Conservation (phyloP, 1,140 invertebrate species). For the Conus ventricosus region DNA sequence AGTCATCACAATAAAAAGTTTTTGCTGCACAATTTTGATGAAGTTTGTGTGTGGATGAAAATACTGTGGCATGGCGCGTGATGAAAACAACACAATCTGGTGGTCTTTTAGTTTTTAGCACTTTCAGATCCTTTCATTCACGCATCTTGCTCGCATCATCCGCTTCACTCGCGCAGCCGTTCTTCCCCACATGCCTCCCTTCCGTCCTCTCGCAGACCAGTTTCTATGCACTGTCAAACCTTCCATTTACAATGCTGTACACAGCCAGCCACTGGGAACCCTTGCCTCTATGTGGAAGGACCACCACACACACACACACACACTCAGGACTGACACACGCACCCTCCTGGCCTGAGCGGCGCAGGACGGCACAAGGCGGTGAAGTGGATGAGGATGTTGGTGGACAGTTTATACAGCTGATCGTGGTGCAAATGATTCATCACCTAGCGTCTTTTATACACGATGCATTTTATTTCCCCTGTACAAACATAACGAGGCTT, state of each 20-base stretch:
- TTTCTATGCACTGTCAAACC: too few species aligned
- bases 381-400: background rate
- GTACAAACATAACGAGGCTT: background rate
- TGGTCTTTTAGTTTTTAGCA: background rate
- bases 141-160: background rate
- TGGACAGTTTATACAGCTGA: background rate
- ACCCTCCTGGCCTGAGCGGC: background rate
- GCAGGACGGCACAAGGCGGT: background rate
- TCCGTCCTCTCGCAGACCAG: too few species aligned
- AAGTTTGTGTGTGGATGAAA: background rate
- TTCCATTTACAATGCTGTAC: background rate
- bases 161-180: background rate
- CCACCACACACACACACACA: background rate
- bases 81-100: background rate
- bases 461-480: background rate
- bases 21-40: background rate
- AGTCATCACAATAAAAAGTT: background rate
- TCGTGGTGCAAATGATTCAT: background rate
- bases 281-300: too few species aligned
- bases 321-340: background rate
- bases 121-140: background rate
- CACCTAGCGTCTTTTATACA: constrained; percentile 12
- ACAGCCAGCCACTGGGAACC: background rate
- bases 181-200: background rate
- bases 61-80: background rate